A percentile compares a stretch with the other conserved stretches of the same genome.
These are phyloP conservation scores for Eupithecia insigniata DNA, from an alignment of 2,888 invertebrate species.

Conservation along the genomic window DNA sequence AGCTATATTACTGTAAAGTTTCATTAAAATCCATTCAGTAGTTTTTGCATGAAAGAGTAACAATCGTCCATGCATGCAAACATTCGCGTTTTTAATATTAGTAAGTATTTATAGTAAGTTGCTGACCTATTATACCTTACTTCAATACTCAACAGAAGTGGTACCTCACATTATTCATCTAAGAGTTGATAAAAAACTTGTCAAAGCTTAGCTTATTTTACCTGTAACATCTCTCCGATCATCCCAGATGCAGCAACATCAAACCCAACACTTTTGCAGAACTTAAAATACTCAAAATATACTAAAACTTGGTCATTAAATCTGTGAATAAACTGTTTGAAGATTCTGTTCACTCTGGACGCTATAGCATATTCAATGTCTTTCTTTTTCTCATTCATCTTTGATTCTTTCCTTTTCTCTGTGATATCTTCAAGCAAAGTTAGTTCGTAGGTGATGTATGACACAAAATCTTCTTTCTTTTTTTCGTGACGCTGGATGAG, in stretches of 20 bases:
- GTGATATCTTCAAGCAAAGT: slow-evolving; percentile 87
- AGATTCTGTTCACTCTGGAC: slow-evolving; percentile 89
- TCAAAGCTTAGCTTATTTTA: slow-evolving; percentile 47
- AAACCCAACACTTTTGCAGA: slow-evolving; percentile 87
- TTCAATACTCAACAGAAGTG: background rate
- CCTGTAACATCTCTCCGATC: slow-evolving; percentile 86
- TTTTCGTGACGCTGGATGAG: slow-evolving; percentile 88
- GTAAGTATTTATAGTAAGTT: background rate
- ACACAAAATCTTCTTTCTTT: slow-evolving; percentile 87
- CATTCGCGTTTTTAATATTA: no score
- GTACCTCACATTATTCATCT: background rate
- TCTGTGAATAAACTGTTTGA: slow-evolving; percentile 87
- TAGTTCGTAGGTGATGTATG: slow-evolving; percentile 89
- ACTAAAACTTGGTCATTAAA: slow-evolving; percentile 89
- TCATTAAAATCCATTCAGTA: no score
- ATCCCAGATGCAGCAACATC: slow-evolving; percentile 81
- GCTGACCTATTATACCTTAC: background rate
- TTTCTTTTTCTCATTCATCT: slow-evolving; percentile 85
- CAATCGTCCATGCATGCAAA: no score
- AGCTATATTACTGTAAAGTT: no score
- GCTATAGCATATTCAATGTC: slow-evolving; percentile 88
- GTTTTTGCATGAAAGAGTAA: no score
- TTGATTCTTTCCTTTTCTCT: slow-evolving; percentile 83
- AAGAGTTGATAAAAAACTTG: background rate
- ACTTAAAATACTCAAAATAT: slow-evolving; percentile 91